Percentiles rank a stretch among this genome's conserved stretches.
Conservation (phyloP, 35 echinoderm and acorn worm species). For the Heliocidaris tuberculata region DNA sequence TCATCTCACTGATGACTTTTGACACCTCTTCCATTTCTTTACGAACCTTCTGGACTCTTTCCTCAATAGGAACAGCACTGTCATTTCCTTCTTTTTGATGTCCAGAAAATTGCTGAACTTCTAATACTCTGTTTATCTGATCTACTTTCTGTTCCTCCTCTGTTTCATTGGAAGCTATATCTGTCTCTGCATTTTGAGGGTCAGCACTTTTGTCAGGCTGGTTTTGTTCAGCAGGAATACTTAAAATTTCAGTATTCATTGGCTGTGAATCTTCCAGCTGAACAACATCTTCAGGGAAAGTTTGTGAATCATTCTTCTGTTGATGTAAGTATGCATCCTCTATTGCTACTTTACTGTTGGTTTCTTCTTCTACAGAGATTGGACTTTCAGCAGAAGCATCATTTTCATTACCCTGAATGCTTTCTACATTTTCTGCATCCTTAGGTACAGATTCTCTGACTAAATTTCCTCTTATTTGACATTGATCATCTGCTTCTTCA, state of each 20-base stretch:
- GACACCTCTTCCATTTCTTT: constrained; percentile 19
- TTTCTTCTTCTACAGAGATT: not conserved
- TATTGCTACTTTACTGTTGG: not conserved
- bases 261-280: not conserved
- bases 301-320: not conserved
- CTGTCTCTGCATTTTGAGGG: not conserved
- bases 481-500: not conserved
- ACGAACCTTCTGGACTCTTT: constrained; percentile 2
- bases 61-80: not conserved
- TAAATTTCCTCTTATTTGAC: not conserved
- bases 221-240: not conserved
- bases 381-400: not conserved
- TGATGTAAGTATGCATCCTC: not conserved
- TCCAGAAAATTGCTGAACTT: not conserved
- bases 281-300: not conserved
- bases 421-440: not conserved
- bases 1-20: not conserved
- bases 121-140: not conserved
- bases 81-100: not conserved
- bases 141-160: not conserved
- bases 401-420: not conserved
- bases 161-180: not conserved
- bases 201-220: not conserved
- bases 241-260: too few relatives aligned
- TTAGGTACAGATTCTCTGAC: not conserved